Base-by-base conservation (phyloP, 1,140 invertebrate species). In the Pseudomyrmex concolor region DNA sequence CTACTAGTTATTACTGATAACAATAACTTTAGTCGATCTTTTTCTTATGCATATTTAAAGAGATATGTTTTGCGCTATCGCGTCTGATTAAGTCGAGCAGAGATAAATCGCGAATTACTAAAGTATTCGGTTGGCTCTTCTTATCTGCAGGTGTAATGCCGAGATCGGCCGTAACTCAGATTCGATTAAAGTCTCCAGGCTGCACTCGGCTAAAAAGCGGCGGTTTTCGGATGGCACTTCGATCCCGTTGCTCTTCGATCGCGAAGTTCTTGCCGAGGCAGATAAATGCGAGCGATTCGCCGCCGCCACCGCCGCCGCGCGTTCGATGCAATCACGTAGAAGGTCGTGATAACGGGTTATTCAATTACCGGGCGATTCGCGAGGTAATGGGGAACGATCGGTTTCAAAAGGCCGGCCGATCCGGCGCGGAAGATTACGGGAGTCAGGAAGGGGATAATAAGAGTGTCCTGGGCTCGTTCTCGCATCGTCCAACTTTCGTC, bases 261-360 rank as follows among this genome's bases (percentile, higher is more conserved):
- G 84, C 64, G 15, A 86, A 87, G 80, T 87, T 87, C 86, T 87
- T 87, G 86, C 86, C 70, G 51, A 48, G 8, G 57, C 54, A 81
- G 85, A 88, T 88, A 88, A 88, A 87, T 72, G 85, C 83, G 60
- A 76, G 72, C 76, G 87, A 84, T 88, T 88, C 82, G 86, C 59
- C 15, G 50, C 45, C 68, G 70, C 63, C 5, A 7, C 34, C 34
- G 34, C 34, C 34, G 50, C 45, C 62, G 70, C 63, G 68, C 66
- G 72, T 57, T 54, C 86, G 86, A 88, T 88, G 86, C 87, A 88
- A 88, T 88, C 87, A 88, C 86, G 83, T 87, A 88, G 87, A 88
- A 88, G 83, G 48, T 62, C 55, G 62, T 80, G 87, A 88, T 88
- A 88, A 88, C 87, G 83, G 87, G 71, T 84, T 88, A 80, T 88